A percentile compares a stretch with the other conserved stretches of the same genome.
These are phyloP conservation scores for Cyprinodon diabolis DNA, from an alignment of 2,797 vertebrate species.

Conservation along the genomic window DNA sequence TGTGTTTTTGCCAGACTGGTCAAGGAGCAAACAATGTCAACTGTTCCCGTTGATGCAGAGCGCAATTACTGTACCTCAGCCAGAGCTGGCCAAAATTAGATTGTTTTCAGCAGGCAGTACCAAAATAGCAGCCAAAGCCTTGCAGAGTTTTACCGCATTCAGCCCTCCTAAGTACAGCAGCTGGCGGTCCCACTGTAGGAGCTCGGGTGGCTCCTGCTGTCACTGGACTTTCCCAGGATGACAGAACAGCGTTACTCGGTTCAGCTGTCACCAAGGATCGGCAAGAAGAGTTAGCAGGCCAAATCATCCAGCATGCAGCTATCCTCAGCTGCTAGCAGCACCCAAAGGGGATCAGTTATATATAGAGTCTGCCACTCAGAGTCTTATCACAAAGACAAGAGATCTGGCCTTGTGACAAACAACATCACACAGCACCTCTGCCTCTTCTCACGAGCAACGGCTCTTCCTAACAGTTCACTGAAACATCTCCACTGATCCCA, in stretches of 20 bases:
- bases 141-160: conserved; percentile 60
- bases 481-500: conserved; percentile 47
- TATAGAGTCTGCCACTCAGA: conserved; percentile 86
- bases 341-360: conserved; percentile 90
- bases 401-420: conserved; percentile 79
- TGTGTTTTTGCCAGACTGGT: conserved; percentile 37
- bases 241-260: conserved; percentile 81
- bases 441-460: conserved; percentile 66
- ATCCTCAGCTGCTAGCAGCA: conserved; percentile 88
- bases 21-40: conserved; percentile 37
- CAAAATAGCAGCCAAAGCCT: conserved; percentile 59
- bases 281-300: conserved; percentile 59
- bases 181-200: conserved; percentile 61
- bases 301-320: conserved; percentile 76
- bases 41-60: conserved; percentile 45
- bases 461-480: conserved; percentile 77
- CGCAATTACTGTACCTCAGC: conserved; percentile 58
- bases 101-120: conserved; percentile 56
- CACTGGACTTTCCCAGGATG: conserved; percentile 70
- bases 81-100: conserved; percentile 61
- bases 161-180: conserved; percentile 61
- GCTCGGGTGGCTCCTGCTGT: conserved; percentile 66
- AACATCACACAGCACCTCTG: conserved; percentile 65
- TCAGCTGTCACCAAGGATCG: conserved; percentile 89
- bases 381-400: conserved; percentile 63